Evolutionary conservation across 2,797 vertebrate species (phyloP), one percentile per base, ranked within the genome.

Genomic region (Sandelia bainsii): DNA sequence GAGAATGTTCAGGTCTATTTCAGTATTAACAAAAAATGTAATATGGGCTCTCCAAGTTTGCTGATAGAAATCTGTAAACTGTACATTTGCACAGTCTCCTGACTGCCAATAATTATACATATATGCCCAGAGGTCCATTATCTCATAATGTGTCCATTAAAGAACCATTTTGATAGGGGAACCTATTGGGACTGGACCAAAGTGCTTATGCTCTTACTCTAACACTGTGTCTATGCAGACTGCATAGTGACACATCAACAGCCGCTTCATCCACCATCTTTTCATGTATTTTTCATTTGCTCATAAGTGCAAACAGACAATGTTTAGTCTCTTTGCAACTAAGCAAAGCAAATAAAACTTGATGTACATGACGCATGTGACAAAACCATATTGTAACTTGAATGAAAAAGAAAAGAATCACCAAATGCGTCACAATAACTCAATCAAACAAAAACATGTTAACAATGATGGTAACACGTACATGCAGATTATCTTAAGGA

Each of bases 131-230:
- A 23, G 57, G 51, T 29, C 45, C 60, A 46, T 74, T 77, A 74
- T 62, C 56, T 73, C 56, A 42, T 65, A 73, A 73, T 49, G 69
- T 32, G 4, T 58, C 52, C 57, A 81, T 62, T 62, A 74, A 59
- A 39, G 42, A 70, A 40, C 7, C 9, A 52, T 60, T 69, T 62
- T 56, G 19, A 56, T 40, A 25, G 27, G 23, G 29, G 42, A 27
- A 9, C 22, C 8, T 59, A 39, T 14, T 52, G 39, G 54, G 62
- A 59, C 46, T 25, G 1, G 39, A 53, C 12, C n/a, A 0, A 1
- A 8, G 3, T 68, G 13, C 17, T 45, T 44, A 52, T 54, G 39
- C 44, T 62, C 22, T 34, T 34, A 46, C n/a, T 52, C 52, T 25
- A 37, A 45, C 52, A 22, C 29, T 53, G 19, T 45, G 14, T 68